Conservation (phyloP, 37 sponge, comb jelly and placozoan genomes). For the Bolinopsis microptera region DNA sequence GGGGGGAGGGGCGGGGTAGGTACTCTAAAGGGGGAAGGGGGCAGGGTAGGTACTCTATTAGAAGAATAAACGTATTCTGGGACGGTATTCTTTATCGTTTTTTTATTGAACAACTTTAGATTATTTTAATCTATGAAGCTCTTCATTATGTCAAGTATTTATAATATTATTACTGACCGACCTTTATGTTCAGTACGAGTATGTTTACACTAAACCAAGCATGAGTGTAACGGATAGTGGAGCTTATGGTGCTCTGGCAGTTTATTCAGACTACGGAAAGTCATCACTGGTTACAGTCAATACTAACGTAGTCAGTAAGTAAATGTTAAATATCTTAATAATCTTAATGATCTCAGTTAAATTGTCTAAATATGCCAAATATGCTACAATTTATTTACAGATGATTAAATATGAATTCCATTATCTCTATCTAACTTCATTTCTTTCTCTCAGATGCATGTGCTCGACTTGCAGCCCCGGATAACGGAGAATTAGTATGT, state of each 20-base stretch:
- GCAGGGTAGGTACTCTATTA: too few relatives aligned
- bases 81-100: not conserved
- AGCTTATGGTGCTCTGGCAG: not conserved
- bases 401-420: too few relatives aligned
- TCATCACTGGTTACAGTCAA: not conserved
- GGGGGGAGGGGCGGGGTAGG: too few relatives aligned
- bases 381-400: too few relatives aligned
- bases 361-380: too few relatives aligned
- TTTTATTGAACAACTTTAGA: not conserved
- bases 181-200: not conserved
- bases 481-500: not conserved
- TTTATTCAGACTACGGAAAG: not conserved
- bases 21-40: too few relatives aligned
- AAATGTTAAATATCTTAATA: too few relatives aligned
- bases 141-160: too few relatives aligned
- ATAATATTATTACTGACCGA: too few relatives aligned
- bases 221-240: slow-evolving; percentile 16
- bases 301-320: not conserved
- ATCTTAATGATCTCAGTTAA: too few relatives aligned
- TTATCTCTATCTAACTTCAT: too few relatives aligned
- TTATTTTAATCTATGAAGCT: not conserved
- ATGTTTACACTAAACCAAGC: not conserved
- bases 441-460: not conserved
- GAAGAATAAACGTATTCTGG: too few relatives aligned
- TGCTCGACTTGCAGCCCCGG: not conserved